Percentiles rank a stretch among this genome's conserved stretches.
These are phyloP conservation scores for Ivindomyrus marchei DNA, from an alignment of 2,113 vertebrate genomes.

Conservation along the genomic window DNA sequence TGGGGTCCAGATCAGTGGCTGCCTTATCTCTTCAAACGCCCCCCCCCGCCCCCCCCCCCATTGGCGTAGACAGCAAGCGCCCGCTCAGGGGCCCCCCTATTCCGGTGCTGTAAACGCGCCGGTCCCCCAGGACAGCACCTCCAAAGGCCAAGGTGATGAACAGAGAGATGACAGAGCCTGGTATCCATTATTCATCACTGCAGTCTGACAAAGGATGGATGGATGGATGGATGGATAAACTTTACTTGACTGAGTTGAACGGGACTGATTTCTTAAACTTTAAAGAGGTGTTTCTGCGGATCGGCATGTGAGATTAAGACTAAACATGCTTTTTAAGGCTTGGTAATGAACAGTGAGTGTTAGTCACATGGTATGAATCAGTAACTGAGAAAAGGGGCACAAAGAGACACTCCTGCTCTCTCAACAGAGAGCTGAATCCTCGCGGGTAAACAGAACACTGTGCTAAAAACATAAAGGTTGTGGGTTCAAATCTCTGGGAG, in stretches of 20 bases:
- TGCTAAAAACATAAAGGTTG: background rate
- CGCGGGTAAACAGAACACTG: background rate
- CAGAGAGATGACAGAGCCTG: background rate
- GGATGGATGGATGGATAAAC: background rate
- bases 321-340: background rate
- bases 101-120: background rate
- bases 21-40: background rate
- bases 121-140: background rate
- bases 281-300: background rate
- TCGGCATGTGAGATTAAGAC: background rate
- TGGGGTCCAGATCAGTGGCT: background rate
- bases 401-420: background rate
- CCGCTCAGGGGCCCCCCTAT: background rate
- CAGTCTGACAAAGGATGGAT: background rate
- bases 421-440: background rate
- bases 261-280: background rate
- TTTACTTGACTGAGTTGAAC: background rate
- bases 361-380: background rate
- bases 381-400: background rate
- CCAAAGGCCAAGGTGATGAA: conserved; percentile 1
- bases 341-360: background rate
- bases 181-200: conserved; percentile 23
- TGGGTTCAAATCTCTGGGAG: background rate
- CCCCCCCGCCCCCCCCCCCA: background rate
- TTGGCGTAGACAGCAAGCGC: background rate